Percentiles rank a stretch among this genome's conserved stretches.
Conservation (phyloP, 1,140 invertebrate genomes). For the Saccostrea cuccullata region DNA sequence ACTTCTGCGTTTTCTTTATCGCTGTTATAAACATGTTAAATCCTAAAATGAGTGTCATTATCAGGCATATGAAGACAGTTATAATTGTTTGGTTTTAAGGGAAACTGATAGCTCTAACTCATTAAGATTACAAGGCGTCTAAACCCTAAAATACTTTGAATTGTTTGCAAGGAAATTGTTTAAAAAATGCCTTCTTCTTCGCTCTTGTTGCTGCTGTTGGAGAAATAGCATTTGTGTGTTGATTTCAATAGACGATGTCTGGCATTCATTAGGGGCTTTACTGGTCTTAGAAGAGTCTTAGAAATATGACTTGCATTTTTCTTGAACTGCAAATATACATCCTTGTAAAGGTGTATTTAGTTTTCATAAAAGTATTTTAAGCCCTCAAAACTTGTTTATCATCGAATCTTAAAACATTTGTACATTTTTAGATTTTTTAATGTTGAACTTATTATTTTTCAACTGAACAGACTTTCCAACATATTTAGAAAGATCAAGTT, state of each 20-base stretch:
- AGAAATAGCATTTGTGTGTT: background rate
- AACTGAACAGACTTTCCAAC: no score
- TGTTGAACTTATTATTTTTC: no score
- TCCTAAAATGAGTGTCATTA: conserved; percentile 33
- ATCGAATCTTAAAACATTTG: no score
- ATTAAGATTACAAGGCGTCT: conserved; percentile 35
- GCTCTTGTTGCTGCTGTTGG: background rate
- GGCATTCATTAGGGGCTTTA: background rate
- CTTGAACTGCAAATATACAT: background rate
- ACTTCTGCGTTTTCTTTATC: conserved; percentile 37
- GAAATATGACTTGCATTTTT: background rate
- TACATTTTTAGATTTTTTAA: no score
- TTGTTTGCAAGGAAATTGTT: conserved; percentile 19
- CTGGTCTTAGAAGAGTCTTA: background rate
- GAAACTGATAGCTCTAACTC: conserved; percentile 35
- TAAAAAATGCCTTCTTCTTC: background rate
- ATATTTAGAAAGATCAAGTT: no score
- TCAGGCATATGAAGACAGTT: conserved; percentile 30
- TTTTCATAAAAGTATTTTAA: no score
- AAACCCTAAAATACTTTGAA: background rate
- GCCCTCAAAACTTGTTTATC: no score
- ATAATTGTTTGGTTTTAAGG: conserved; percentile 34
- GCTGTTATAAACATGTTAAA: conserved; percentile 36
- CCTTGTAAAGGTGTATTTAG: no score
- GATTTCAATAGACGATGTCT: background rate